A percentile compares a stretch with the other conserved stretches of the same genome.
Evolutionary conservation across 2,888 invertebrate species (phyloP).

Genomic region (Pachliopta kotzebuea): DNA sequence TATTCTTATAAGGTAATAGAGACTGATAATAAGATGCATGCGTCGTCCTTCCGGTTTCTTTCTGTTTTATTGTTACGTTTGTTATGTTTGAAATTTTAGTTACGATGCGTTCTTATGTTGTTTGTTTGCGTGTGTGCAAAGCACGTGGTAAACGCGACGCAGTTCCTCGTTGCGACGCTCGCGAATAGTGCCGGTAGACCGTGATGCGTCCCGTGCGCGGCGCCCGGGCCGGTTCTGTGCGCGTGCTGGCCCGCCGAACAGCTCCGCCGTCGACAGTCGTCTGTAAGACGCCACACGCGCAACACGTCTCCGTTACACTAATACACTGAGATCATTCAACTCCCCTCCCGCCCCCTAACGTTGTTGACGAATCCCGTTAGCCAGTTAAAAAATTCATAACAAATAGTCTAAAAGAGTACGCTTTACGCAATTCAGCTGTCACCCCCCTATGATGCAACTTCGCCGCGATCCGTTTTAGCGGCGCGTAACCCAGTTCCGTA

Average conservation of each 20-base stretch:
- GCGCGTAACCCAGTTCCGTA: conserved; percentile 55
- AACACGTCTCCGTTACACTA: conserved; percentile 25
- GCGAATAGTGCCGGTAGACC: conserved; percentile 23
- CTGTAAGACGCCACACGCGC: conserved; percentile 47
- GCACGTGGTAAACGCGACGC: conserved; percentile 2
- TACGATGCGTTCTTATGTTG: background rate
- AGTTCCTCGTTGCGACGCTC: conserved; percentile 18
- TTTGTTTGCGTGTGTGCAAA: conserved; percentile 4
- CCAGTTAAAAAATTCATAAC: conserved; percentile 32
- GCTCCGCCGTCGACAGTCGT: conserved; percentile 49
- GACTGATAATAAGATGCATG: too few species aligned
- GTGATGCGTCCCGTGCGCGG: conserved; percentile 32
- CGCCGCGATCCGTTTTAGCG: conserved; percentile 54
- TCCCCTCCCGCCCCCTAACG: background rate
- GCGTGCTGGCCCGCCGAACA: conserved; percentile 34
- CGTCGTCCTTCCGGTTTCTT: too few species aligned
- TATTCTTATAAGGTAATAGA: too few species aligned
- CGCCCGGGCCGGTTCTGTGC: conserved; percentile 50
- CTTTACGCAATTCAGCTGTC: conserved; percentile 37
- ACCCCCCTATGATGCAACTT: conserved; percentile 71
- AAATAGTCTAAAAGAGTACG: conserved; percentile 22
- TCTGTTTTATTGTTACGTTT: too few species aligned
- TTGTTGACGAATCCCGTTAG: conserved; percentile 23
- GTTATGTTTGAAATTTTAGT: background rate
- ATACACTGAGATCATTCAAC: conserved; percentile 38